A percentile compares a stretch with the other conserved stretches of the same genome.
These are phyloP conservation scores for Etheostoma spectabile DNA, from an alignment of 2,113 vertebrate species.

Conservation along the genomic window DNA sequence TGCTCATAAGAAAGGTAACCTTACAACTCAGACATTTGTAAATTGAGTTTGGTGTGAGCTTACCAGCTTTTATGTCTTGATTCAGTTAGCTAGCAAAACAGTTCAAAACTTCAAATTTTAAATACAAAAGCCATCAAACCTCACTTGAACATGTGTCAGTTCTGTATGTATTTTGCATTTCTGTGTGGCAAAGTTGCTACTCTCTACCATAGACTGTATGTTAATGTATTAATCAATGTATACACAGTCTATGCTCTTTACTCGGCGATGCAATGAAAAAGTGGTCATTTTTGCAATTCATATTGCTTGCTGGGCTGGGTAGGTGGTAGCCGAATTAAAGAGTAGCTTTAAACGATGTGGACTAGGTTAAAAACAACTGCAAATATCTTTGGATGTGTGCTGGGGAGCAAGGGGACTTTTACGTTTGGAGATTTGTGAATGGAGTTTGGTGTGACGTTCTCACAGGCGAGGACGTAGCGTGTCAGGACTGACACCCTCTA, in stretches of 20 bases:
- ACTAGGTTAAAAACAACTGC: accelerated
- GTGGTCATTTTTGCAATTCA: background rate
- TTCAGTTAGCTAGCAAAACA: too few species aligned
- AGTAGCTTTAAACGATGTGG: background rate
- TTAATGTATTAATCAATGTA: too few species aligned
- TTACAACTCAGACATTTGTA: background rate
- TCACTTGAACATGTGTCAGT: too few species aligned
- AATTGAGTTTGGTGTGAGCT: background rate
- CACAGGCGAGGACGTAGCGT: background rate
- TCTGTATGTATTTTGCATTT: too few species aligned
- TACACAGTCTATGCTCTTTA: too few species aligned
- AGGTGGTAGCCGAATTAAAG: background rate
- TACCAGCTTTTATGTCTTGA: too few species aligned
- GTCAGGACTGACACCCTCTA: conserved; percentile 2
- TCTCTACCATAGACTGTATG: background rate
- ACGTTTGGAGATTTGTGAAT: conserved; percentile 12
- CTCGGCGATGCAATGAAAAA: background rate
- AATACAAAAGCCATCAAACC: too few species aligned
- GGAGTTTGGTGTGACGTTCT: background rate
- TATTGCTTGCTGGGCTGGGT: background rate
- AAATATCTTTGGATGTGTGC: background rate
- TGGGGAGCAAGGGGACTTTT: background rate
- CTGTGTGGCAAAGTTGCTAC: too few species aligned
- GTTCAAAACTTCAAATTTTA: too few species aligned
- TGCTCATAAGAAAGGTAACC: background rate